Base-by-base conservation (phyloP, 2,797 vertebrate species). In the Geranospiza caerulescens region DNA sequence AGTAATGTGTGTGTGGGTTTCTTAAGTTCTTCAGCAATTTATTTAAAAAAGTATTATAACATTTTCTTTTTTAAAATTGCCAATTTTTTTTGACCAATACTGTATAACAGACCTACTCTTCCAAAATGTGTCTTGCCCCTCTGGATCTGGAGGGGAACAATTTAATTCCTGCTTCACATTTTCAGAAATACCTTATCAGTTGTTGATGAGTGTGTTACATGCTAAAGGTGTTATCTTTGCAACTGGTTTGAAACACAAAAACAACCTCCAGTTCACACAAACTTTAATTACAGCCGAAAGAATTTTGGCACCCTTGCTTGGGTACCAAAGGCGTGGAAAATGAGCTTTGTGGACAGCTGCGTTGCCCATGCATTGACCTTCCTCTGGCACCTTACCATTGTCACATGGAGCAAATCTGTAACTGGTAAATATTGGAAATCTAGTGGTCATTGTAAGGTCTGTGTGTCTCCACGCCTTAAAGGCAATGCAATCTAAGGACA, bases 1-100 rank as follows among this genome's bases (percentile, higher is more conserved):
- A 34, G 5, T 23, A 11, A 38, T 3, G 6, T 45, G 16, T 6
- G 50, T 1, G 52, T 4, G 6, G 2, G 0, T 4, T 45, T 27
- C 47, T 66, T 25, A 84, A 66, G 20, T 40, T 92, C 34, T 80
- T 73, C 4, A 33, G 38, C 8, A 29, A 8, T 94, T 89, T 78
- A 78, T 59, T 89, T 71, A 42, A 87, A 83, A 55, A 63, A 50
- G 2, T 48, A 17, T 44, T 84, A 50, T 29, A 52, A 81, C 18
- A 19, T 72, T 92, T 55, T 20, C 13, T 7, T 70, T 89, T 53
- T 55, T 68, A 36, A 38, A 95, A 87, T 85, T 15, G 73, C 55
- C 40, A 8, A 10, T 66, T 78, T 86, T 95, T 94, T 94, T 78
- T 68, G 9, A 75, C 45, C 58, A 50, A 4, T 68, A 29, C 45